Percentiles rank a stretch among this genome's conserved stretches.
These are phyloP conservation scores for Galaxea fascicularis DNA, from an alignment of 92 coral and sea anemone species.

Conservation along the genomic window DNA sequence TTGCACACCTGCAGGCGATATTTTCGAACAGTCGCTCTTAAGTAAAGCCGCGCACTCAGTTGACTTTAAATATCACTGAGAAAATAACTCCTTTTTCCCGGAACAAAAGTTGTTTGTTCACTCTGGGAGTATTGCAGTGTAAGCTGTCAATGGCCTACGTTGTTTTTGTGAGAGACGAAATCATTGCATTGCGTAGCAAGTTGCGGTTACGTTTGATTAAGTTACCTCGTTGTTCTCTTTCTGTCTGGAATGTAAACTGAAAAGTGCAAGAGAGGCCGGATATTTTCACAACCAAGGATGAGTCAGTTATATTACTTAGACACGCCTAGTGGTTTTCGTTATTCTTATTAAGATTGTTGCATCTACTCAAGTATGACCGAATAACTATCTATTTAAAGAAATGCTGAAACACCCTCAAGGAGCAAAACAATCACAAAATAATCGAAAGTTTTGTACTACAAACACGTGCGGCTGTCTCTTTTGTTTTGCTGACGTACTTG, in stretches of 20 bases:
- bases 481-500: not conserved
- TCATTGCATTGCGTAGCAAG: not conserved
- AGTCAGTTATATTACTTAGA: not conserved
- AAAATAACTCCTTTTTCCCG: too few relatives aligned
- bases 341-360: not conserved
- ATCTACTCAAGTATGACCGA: not conserved
- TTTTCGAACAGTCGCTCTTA: too few relatives aligned
- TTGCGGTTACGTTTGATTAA: not conserved
- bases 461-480: not conserved
- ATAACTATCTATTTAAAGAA: not conserved
- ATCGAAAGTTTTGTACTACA: not conserved
- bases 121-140: too few relatives aligned
- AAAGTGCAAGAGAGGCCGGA: too few relatives aligned
- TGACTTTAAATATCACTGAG: too few relatives aligned
- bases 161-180: not conserved
- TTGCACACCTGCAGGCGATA: too few relatives aligned
- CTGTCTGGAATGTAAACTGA: conserved; percentile 4
- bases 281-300: too few relatives aligned
- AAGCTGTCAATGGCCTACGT: not conserved
- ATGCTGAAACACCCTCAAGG: not conserved
- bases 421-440: not conserved
- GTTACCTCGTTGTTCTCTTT: not conserved
- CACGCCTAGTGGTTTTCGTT: not conserved
- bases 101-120: too few relatives aligned
- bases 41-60: too few relatives aligned